A percentile compares a stretch with the other conserved stretches of the same genome.
These are phyloP conservation scores for Candidula unifasciata DNA, from an alignment of 2,888 invertebrate species.

Conservation along the genomic window DNA sequence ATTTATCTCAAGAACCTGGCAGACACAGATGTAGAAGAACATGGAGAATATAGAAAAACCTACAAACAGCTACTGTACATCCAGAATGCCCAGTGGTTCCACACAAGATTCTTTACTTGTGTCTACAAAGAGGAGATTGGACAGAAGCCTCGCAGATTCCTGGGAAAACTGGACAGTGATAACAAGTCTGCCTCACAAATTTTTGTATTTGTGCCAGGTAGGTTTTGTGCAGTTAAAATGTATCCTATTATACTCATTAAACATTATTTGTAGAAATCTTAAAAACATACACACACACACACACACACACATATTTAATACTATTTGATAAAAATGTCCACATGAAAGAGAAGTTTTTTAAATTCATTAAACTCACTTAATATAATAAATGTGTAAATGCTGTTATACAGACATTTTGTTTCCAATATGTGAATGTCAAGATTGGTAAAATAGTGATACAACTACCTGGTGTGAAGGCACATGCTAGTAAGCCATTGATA, in stretches of 20 bases:
- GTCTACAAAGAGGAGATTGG: background rate
- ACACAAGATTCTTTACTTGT: constrained; percentile 17
- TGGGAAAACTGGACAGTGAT: background rate
- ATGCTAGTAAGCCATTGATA: too few relatives aligned
- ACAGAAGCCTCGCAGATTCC: background rate
- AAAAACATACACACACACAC: too few relatives aligned
- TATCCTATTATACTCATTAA: background rate
- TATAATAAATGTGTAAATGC: too few relatives aligned
- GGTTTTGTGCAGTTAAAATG: background rate
- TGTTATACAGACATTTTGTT: too few relatives aligned
- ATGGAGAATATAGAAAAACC: background rate
- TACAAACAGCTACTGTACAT: constrained; percentile 22
- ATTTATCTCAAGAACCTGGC: background rate
- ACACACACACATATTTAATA: background rate
- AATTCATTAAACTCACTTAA: too few relatives aligned
- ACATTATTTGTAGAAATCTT: background rate
- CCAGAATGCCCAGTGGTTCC: constrained; percentile 21
- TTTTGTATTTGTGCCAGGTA: constrained; percentile 23
- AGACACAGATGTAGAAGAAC: background rate
- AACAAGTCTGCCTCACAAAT: constrained; percentile 17
- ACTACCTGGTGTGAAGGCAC: too few relatives aligned
- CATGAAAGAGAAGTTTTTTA: too few relatives aligned
- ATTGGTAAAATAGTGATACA: too few relatives aligned
- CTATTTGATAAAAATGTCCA: too few relatives aligned
- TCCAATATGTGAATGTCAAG: too few relatives aligned